A percentile compares a stretch with the other conserved stretches of the same genome.
Conservation (phyloP, 2,797 vertebrate species). For the Phalanger gymnotis region DNA sequence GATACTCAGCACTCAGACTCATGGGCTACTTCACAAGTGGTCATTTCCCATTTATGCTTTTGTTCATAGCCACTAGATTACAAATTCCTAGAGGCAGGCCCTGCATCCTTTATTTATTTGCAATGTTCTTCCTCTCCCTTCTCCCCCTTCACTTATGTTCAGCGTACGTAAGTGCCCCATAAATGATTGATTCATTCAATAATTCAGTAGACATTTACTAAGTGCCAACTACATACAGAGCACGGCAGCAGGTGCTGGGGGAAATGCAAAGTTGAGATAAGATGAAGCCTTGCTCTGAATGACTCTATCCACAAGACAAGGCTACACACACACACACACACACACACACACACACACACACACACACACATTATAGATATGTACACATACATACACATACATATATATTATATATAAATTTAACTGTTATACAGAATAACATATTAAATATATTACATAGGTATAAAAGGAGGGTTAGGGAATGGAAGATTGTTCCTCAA, state of each 20-base stretch:
- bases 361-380: too few species aligned
- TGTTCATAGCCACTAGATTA: background rate
- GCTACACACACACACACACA: too few species aligned
- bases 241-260: background rate
- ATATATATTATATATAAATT: background rate
- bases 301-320: background rate
- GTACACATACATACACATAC: too few species aligned
- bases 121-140: background rate
- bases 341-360: too few species aligned
- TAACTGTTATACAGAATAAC: background rate
- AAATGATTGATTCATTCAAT: background rate
- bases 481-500: background rate
- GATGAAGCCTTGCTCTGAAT: background rate
- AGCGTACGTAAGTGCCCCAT: background rate
- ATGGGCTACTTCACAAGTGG: background rate
- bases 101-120: background rate
- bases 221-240: background rate
- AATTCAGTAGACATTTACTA: background rate
- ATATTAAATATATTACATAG: background rate
- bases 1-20: background rate
- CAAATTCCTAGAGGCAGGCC: slow-evolving; percentile 12
- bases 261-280: background rate
- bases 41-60: background rate
- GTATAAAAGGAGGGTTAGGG: background rate
- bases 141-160: background rate